Evolutionary conservation across 2,797 vertebrate species (phyloP).

Genomic region (Masticophis lateralis): DNA sequence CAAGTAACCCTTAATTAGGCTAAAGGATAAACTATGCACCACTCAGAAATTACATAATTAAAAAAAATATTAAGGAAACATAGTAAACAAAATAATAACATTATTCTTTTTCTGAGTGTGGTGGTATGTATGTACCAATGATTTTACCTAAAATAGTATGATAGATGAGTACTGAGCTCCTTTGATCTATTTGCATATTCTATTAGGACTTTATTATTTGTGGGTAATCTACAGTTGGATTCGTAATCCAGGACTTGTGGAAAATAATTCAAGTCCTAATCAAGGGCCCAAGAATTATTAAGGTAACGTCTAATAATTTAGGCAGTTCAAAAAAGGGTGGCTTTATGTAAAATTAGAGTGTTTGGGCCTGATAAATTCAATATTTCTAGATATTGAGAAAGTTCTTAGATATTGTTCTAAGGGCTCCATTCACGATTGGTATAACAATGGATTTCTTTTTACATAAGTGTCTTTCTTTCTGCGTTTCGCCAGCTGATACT

Average conservation of each 20-base stretch:
- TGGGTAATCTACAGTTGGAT: neutral
- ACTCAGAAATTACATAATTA: neutral
- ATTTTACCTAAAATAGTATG: neutral
- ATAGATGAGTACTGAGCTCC: neutral
- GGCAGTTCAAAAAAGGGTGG: too few species aligned
- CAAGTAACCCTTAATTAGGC: neutral
- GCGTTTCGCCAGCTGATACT: neutral
- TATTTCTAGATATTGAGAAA: too few species aligned
- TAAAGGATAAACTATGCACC: neutral
- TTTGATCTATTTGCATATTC: neutral
- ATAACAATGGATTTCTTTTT: too few species aligned
- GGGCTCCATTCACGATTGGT: too few species aligned
- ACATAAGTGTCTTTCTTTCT: neutral
- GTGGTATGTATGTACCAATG: neutral
- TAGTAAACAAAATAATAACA: neutral
- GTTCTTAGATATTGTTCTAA: too few species aligned
- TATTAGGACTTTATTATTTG: neutral
- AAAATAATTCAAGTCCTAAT: neutral
- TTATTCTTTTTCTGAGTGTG: neutral
- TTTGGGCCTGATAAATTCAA: too few species aligned
- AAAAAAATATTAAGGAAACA: neutral
- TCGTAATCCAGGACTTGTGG: neutral
- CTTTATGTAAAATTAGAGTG: too few species aligned
- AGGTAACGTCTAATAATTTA: too few species aligned
- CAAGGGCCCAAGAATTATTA: neutral